Conservation (phyloP, 2,113 vertebrate species). For the Colaptes auratus region DNA sequence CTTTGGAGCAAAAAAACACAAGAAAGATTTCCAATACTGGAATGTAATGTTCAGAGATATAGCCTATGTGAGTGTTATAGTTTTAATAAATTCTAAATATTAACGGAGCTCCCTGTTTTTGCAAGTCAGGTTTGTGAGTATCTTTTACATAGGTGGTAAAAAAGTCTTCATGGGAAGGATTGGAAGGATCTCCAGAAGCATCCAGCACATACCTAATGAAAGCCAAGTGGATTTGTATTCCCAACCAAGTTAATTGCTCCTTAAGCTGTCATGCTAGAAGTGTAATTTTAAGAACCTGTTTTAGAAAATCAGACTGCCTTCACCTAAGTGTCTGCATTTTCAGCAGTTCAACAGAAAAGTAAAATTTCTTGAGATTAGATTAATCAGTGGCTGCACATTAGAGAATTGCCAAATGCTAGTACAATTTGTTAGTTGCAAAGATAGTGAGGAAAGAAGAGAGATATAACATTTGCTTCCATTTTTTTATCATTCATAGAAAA, state of each 20-base stretch:
- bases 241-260: neutral
- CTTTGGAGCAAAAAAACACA: neutral
- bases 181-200: neutral
- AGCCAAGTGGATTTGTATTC: conserved; percentile 1
- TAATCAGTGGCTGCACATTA: neutral
- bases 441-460: neutral
- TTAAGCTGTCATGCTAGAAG: neutral
- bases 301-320: neutral
- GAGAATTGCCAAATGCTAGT: neutral
- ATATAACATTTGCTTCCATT: neutral
- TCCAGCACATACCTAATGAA: neutral
- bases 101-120: neutral
- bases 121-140: neutral
- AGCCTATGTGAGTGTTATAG: neutral
- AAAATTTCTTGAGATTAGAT: neutral
- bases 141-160: neutral
- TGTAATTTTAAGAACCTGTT: neutral
- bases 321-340: neutral
- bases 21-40: neutral
- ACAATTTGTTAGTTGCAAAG: conserved; percentile 28
- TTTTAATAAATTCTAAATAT: neutral
- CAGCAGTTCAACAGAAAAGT: neutral
- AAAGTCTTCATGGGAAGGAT: neutral
- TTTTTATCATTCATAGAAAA: neutral
- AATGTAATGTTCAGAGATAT: neutral